Evolutionary conservation across 2,113 vertebrate genomes (phyloP), one percentile per base, ranked within the genome.

Genomic region (Delphinapterus leucas): DNA sequence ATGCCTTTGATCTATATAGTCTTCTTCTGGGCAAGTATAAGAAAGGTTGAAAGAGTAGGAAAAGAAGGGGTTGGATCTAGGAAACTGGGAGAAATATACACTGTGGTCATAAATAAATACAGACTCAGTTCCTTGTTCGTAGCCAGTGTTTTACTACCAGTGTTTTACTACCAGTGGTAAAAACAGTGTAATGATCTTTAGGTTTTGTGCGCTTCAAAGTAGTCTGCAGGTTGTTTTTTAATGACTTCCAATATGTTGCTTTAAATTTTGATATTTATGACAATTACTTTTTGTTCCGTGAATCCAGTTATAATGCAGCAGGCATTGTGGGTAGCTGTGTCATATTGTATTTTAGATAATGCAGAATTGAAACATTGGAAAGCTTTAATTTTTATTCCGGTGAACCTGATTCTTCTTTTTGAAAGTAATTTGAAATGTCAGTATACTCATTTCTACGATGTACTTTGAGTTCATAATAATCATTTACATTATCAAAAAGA

Each of bases 391-490:
- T 95, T 96, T 95, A 7, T 83, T 61, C 38, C 26, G 73, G 20
- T 95, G 67, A 93, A 67, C 8, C 49, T 71, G 7, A 61, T 74
- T 41, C 26, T 83, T 68, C 33, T 80, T 90, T 95, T 84, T 33
- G 79, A 96, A 84, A 91, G 65, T 76, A 92, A 26, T 90, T 92
- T 83, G 47, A 73, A 70, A 68, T 92, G 61, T 97, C 63, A 73
- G 14, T 73, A 18, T 53, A 38, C 44, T 86, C 61, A 79, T 65
- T 91, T 82, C 8, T 95, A n/a, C 31, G 38, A 15, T 94, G 9
- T 88, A 88, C 91, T 93, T 94, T 81, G 71, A 81, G 49, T 81
- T 93, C 8, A n/a, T 88, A 89, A 55, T 58, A 67, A 71, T 83
- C 1, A 70, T 38, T 96, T 92, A 28, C 2, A 49, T 83, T 94